A percentile compares a stretch with the other conserved stretches of the same genome.
phyloP scores from a whole-genome alignment of 2,797 vertebrate genomes.

The Galaxias olidus region DNA sequence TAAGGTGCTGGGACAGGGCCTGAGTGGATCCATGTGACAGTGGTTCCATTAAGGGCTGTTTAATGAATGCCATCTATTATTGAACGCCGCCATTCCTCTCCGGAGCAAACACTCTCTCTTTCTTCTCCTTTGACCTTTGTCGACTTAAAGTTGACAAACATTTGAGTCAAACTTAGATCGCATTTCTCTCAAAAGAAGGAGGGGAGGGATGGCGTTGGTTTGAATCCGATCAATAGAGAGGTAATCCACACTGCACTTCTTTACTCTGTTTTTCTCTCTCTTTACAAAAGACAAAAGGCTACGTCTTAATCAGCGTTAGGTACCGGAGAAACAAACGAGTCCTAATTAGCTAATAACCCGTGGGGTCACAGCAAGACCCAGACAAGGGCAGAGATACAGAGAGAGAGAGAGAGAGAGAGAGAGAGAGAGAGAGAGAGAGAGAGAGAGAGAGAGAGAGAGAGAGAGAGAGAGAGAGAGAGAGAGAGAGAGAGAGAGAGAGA shows the following conservation, averaged over 20 bases:
- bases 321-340: constrained; percentile 33
- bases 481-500: no score
- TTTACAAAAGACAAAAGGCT: constrained; percentile 2
- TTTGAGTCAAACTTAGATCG: constrained; percentile 44
- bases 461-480: no score
- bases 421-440: no score
- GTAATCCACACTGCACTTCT: no score
- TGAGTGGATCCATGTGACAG: constrained; percentile 61
- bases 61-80: constrained; percentile 76
- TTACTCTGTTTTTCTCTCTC: no score
- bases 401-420: no score
- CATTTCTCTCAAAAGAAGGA: constrained; percentile 14
- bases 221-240: no score
- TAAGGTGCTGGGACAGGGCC: constrained; percentile 75
- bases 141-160: constrained; percentile 57
- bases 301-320: constrained; percentile 35
- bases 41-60: constrained; percentile 72
- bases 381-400: no score
- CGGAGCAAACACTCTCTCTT: constrained; percentile 43
- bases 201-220: background rate
- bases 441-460: no score
- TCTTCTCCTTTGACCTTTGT: constrained; percentile 63
- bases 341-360: constrained; percentile 50
- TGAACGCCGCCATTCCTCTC: constrained; percentile 69
- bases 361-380: background rate